phyloP scores from a whole-genome alignment of 2,797 vertebrate species.

The Malacoctenus gilli region DNA sequence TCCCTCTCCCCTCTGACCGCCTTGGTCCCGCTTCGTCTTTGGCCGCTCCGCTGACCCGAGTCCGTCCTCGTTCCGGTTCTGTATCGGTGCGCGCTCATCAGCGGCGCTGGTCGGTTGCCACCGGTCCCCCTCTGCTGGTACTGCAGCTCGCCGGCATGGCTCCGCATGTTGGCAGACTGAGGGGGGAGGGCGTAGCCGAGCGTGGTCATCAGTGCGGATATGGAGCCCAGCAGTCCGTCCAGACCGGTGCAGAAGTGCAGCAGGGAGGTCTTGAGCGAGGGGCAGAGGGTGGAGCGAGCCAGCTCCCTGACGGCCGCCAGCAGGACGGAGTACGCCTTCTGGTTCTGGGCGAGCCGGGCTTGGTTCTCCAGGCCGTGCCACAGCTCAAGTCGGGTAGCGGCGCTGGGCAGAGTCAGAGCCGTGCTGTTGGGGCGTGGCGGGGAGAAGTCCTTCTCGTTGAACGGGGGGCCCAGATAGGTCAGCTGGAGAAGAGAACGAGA shows the following conservation, averaged over 20 bases:
- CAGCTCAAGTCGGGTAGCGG: conserved; percentile 91
- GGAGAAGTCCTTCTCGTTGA: conserved; percentile 96
- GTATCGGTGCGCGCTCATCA: conserved; percentile 71
- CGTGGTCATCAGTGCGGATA: conserved; percentile 91
- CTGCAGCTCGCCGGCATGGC: conserved; percentile 38
- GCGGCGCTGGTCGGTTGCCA: conserved; percentile 67
- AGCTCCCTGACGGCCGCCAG: conserved; percentile 90
- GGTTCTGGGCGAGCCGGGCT: conserved; percentile 92
- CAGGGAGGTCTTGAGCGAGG: conserved; percentile 89
- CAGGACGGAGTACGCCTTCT: conserved; percentile 91
- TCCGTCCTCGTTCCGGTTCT: conserved; percentile 43
- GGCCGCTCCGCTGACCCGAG: conserved; percentile 28
- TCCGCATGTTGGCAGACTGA: conserved; percentile 29
- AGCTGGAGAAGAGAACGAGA: conserved; percentile 77
- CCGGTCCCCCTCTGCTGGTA: conserved; percentile 34
- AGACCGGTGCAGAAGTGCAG: conserved; percentile 94
- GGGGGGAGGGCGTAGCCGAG: conserved; percentile 85
- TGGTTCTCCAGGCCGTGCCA: conserved; percentile 95
- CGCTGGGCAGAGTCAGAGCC: conserved; percentile 89
- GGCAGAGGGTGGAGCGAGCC: conserved; percentile 86
- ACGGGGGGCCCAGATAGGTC: conserved; percentile 94
- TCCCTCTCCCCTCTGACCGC: conserved; percentile 53
- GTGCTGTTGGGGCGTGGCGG: conserved; percentile 90
- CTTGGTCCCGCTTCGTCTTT: conserved; percentile 51
- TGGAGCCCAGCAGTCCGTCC: conserved; percentile 92